Evolutionary conservation across 1,140 invertebrate genomes (phyloP), one percentile per base, ranked within the genome.

Genomic region (Akabosia matsudoensis): DNA sequence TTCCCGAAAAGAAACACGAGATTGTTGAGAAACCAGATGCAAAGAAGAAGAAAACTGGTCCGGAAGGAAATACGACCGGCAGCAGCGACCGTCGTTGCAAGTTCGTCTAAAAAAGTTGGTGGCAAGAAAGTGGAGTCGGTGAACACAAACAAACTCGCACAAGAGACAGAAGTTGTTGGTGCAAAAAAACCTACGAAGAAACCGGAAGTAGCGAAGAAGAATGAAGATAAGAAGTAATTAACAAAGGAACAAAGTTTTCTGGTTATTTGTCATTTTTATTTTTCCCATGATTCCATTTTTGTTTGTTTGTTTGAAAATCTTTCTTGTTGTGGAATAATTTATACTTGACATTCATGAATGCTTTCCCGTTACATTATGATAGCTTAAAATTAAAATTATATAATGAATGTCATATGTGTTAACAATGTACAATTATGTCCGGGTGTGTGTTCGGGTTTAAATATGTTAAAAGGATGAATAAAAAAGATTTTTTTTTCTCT

Each of bases 211-310:
- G 56, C 7, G n/a, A 61, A 10, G 28, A 76, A 76, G 61, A 4
- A 33, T 13, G 0, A 33, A 30, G 33, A 33, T 34, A 75, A 75
- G n/a, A 76, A 73, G 71, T 61, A 31, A 61, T 22, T 51, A 37
- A 61, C 33, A 16, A 33, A 70, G n/a, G 75, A 28, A 28, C 73
- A 37, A 24, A 33, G 31, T 67, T 67, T 67, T 67, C 61, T 13
- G 61, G 61, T 67, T 67, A 67, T 67, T 67, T 67, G 61, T 67
- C 61, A 67, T 67, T 67, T 67, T 67, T 67, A 67, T 67, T 67
- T n/a, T n/a, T 67, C 61, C n/a, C 37, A 45, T 45, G 61, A 67
- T 67, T 67, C 61, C 61, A 67, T 67, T n/a, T 61, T 61, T 61
- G 54, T 61, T 28, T 7, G 22, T 30, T 67, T 67, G 54, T 61